phyloP scores from a whole-genome alignment of 92 coral and sea anemone genomes.

The Virgularia gustaviana region DNA sequence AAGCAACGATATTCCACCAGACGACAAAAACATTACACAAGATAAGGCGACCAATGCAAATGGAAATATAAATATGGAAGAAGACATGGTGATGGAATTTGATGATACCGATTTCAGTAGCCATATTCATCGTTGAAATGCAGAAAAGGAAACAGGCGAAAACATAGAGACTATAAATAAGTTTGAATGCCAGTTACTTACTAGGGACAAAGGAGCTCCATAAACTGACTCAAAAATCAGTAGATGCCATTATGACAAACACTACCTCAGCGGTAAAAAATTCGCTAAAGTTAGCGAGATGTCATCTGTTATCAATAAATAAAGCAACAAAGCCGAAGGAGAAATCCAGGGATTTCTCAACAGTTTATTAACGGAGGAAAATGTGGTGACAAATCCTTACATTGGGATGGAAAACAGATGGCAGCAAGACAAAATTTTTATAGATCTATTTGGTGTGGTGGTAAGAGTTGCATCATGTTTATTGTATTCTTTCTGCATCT shows the following conservation, averaged over 20 bases:
- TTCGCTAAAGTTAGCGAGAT: slow-evolving; percentile 15
- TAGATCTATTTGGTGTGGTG: slow-evolving; percentile 45
- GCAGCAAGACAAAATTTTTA: slow-evolving; percentile 36
- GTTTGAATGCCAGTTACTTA: slow-evolving; percentile 36
- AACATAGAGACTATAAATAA: slow-evolving; percentile 30
- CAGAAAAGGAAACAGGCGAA: no score
- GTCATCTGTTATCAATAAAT: slow-evolving; percentile 19
- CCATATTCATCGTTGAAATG: no score
- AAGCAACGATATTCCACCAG: background rate
- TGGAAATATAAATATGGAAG: background rate
- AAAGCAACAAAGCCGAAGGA: background rate
- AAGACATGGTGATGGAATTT: background rate
- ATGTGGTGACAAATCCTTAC: slow-evolving; percentile 37
- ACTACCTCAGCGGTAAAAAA: slow-evolving; percentile 38
- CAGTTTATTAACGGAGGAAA: slow-evolving; percentile 18
- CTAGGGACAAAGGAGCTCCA: slow-evolving; percentile 41
- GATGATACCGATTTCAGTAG: no score
- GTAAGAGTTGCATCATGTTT: no score
- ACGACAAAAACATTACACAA: no score
- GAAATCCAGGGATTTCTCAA: slow-evolving; percentile 41
- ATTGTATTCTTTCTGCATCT: no score
- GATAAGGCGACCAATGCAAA: no score
- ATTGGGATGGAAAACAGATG: slow-evolving; percentile 49
- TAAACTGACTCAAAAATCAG: slow-evolving; percentile 45
- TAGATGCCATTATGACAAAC: slow-evolving; percentile 35